Conservation (phyloP, 2,888 invertebrate genomes). For the Phyllotreta striolata region DNA sequence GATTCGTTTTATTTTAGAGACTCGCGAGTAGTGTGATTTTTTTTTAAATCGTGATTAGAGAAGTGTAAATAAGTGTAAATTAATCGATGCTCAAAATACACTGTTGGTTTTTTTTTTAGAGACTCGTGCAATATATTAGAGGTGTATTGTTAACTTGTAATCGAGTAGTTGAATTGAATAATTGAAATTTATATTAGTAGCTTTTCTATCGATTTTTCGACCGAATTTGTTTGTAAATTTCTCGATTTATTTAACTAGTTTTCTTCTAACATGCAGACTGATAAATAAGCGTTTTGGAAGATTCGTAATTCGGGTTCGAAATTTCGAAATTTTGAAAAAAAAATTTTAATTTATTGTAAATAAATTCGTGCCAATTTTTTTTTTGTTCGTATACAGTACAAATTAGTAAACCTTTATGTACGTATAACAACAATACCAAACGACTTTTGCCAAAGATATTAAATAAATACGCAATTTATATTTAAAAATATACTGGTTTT, state of each 20-base stretch:
- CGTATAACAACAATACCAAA: conserved; percentile 10
- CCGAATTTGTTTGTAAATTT: too few species aligned
- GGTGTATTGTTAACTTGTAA: not conserved
- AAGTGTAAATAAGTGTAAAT: conserved; percentile 24
- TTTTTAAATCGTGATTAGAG: not conserved
- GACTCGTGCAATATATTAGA: conserved; percentile 40
- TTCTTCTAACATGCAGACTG: too few species aligned
- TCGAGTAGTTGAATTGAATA: conserved; percentile 7
- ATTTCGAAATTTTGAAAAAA: too few species aligned
- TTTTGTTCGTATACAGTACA: conserved; percentile 15
- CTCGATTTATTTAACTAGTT: too few species aligned
- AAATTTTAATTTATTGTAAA: not conserved
- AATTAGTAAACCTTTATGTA: not conserved
- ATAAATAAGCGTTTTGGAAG: too few species aligned
- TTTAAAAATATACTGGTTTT: not conserved
- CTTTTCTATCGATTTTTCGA: not conserved
- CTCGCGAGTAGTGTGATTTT: not conserved
- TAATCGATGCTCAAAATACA: conserved; percentile 40
- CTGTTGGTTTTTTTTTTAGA: conserved; percentile 37
- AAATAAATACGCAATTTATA: not conserved
- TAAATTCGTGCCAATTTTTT: conserved; percentile 10
- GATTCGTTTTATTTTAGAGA: conserved; percentile 14
- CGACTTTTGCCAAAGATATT: conserved; percentile 13
- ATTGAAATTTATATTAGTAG: conserved; percentile 9
- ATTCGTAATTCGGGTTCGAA: too few species aligned